phyloP scores from a whole-genome alignment of 2,888 invertebrate species.

The Leuctra nigra region DNA sequence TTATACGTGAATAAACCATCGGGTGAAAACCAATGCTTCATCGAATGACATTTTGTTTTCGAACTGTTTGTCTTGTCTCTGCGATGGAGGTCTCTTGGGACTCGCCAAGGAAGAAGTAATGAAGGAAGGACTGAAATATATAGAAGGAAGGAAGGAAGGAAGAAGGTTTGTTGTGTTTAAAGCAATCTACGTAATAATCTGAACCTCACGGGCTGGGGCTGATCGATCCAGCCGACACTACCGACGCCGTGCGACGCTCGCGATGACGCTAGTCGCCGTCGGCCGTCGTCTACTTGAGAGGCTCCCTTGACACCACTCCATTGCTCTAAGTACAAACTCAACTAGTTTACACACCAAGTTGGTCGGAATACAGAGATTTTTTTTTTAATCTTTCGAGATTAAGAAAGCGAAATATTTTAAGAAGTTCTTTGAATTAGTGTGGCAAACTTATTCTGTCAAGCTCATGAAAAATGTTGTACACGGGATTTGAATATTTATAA shows the following conservation, averaged over 20 bases:
- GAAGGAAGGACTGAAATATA: no score
- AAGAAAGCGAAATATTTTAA: no score
- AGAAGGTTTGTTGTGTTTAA: constrained; percentile 7
- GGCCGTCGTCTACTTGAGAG: neutral
- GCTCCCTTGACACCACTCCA: constrained; percentile 1
- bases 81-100: no score
- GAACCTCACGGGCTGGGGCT: neutral
- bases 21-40: no score
- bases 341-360: neutral
- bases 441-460: no score
- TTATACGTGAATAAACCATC: no score
- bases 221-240: neutral
- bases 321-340: constrained; percentile 1
- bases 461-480: no score
- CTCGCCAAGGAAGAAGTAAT: no score
- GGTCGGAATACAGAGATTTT: neutral
- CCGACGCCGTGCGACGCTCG: neutral
- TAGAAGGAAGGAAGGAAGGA: neutral
- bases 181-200: constrained; percentile 5
- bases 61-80: no score
- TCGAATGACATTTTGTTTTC: no score
- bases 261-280: neutral
- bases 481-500: no score
- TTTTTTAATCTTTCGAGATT: neutral
- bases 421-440: no score